Percentiles rank a stretch among this genome's conserved stretches.
phyloP scores from a whole-genome alignment of 2,797 vertebrate species.

The Gastrophryne carolinensis region DNA sequence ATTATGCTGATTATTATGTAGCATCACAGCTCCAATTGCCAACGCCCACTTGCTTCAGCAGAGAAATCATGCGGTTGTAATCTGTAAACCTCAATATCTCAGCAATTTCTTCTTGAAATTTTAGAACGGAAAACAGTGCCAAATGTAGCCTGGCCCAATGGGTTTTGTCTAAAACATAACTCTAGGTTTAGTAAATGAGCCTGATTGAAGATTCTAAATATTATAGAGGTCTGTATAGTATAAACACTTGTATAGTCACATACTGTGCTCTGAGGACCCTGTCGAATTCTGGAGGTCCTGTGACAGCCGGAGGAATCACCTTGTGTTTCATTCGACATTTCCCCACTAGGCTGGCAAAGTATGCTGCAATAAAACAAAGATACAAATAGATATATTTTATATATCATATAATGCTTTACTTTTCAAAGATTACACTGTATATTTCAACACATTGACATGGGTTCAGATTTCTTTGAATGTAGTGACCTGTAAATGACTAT shows the following conservation, averaged over 20 bases:
- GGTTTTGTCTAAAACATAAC: no score
- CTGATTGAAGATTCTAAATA: no score
- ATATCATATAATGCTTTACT: background rate
- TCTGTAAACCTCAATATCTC: no score
- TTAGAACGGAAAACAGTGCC: no score
- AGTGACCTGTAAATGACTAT: background rate
- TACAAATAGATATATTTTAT: background rate
- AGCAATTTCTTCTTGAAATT: no score
- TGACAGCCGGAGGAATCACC: slow-evolving; percentile 61
- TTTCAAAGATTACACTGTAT: background rate
- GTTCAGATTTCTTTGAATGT: background rate
- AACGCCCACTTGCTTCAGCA: no score
- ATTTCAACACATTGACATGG: background rate
- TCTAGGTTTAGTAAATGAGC: no score
- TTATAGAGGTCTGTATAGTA: background rate
- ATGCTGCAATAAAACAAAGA: slow-evolving; percentile 60
- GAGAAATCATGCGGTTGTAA: no score
- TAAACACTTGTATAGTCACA: slow-evolving; percentile 56
- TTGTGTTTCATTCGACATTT: slow-evolving; percentile 67
- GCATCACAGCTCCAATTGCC: no score
- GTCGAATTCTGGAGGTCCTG: slow-evolving; percentile 73
- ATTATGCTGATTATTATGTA: no score
- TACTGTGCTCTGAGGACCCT: slow-evolving; percentile 78
- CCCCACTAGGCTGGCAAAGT: slow-evolving; percentile 67
- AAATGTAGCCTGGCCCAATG: no score